Percentiles rank a stretch among this genome's conserved stretches.
phyloP scores from a whole-genome alignment of 2,888 invertebrate genomes.

The Polymixis flavicincta region DNA sequence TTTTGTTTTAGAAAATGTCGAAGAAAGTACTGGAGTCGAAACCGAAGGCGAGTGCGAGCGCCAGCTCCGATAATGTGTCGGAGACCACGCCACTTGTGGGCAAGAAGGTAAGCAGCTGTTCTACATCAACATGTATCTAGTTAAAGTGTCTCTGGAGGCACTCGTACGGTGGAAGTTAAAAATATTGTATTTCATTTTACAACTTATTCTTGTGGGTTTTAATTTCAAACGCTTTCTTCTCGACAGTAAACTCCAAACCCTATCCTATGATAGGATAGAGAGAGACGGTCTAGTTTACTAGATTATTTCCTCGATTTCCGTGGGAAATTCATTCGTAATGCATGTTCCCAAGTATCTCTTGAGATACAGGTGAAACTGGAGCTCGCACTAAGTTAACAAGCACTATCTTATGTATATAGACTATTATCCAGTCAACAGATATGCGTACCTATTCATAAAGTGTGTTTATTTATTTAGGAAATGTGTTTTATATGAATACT shows the following conservation, averaged over 20 bases:
- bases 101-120: constrained; percentile 75
- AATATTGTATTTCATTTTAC: not conserved
- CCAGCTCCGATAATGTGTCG: constrained; percentile 65
- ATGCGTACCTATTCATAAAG: not conserved
- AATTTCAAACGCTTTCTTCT: not conserved
- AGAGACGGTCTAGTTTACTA: not conserved
- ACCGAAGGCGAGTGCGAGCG: constrained; percentile 43
- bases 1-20: constrained; percentile 74
- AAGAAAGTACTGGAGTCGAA: constrained; percentile 68
- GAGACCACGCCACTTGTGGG: constrained; percentile 82
- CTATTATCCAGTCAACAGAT: not conserved
- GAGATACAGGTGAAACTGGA: constrained; percentile 5
- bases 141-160: not conserved
- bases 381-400: constrained; percentile 8
- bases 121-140: not conserved
- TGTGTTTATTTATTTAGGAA: not conserved
- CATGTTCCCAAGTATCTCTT: not conserved
- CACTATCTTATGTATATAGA: constrained; percentile 27
- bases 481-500: not conserved
- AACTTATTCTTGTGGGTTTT: not conserved
- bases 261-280: not conserved
- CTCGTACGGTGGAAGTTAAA: not conserved
- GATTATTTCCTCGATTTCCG: not conserved
- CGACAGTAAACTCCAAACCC: not conserved
- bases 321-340: not conserved